phyloP scores from a whole-genome alignment of 2,888 invertebrate genomes.

The Tetheella fluctuosa region DNA sequence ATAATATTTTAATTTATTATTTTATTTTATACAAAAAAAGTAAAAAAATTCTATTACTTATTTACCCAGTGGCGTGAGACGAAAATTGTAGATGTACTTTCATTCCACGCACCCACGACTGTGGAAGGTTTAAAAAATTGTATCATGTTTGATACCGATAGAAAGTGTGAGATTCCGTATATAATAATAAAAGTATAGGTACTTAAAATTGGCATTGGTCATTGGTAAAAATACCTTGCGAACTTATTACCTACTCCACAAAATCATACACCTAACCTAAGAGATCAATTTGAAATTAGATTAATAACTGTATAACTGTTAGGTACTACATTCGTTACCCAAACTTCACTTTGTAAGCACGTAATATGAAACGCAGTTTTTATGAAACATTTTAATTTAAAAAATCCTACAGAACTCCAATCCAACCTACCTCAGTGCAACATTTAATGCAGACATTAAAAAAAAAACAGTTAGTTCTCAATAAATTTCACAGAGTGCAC shows the following conservation, averaged over 20 bases:
- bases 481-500: constrained; percentile 16
- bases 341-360: too few relatives aligned
- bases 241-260: too few relatives aligned
- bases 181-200: neutral
- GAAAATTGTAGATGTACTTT: constrained; percentile 18
- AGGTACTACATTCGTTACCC: too few relatives aligned
- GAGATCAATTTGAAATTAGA: too few relatives aligned
- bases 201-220: too few relatives aligned
- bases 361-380: too few relatives aligned
- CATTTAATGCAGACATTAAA: neutral
- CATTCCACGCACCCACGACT: neutral
- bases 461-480: constrained; percentile 29
- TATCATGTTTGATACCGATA: neutral
- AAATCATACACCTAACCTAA: too few relatives aligned
- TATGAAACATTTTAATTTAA: neutral
- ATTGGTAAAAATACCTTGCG: too few relatives aligned
- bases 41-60: constrained; percentile 23
- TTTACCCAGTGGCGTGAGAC: constrained; percentile 29
- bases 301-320: too few relatives aligned
- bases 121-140: neutral
- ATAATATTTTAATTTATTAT: neutral
- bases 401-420: neutral
- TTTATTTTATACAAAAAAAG: constrained; percentile 9
- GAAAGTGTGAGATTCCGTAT: neutral
- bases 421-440: neutral